phyloP scores from a whole-genome alignment of 2,888 invertebrate genomes.

The Tridacna crocea region DNA sequence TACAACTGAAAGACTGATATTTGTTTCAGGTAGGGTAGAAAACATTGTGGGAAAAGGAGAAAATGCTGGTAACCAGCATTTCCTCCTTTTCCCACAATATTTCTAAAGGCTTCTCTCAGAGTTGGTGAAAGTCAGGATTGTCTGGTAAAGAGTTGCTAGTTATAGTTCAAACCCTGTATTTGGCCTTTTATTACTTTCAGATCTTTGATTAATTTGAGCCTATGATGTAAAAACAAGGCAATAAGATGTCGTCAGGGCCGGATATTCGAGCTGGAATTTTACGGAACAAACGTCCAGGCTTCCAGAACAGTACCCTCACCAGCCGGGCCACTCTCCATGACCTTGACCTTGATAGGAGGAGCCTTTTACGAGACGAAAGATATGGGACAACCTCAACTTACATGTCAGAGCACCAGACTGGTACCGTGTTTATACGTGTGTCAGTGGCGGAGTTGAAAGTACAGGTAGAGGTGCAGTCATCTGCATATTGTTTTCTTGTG shows the following conservation, averaged over 20 bases:
- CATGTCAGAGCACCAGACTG: constrained; percentile 72
- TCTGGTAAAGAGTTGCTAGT: too few relatives aligned
- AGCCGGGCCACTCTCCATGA: constrained; percentile 8
- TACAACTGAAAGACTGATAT: too few relatives aligned
- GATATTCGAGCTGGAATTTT: constrained; percentile 3
- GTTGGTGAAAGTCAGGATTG: too few relatives aligned
- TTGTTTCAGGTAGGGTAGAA: too few relatives aligned
- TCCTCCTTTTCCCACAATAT: too few relatives aligned
- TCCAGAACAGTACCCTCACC: constrained; percentile 1
- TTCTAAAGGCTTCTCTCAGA: too few relatives aligned
- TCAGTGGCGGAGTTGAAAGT: constrained; percentile 82
- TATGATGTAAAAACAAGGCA: background rate
- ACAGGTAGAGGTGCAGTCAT: constrained; percentile 72
- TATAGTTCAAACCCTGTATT: too few relatives aligned
- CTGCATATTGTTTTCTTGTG: constrained; percentile 16
- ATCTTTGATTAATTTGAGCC: background rate
- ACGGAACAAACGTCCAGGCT: background rate
- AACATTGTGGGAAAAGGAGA: too few relatives aligned
- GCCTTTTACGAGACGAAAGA: constrained; percentile 47
- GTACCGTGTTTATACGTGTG: constrained; percentile 81
- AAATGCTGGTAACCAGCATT: too few relatives aligned
- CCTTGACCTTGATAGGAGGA: constrained; percentile 33
- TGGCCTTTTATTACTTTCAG: background rate
- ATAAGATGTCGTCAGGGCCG: background rate
- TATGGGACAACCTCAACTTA: constrained; percentile 52